A percentile compares a stretch with the other conserved stretches of the same genome.
These are phyloP conservation scores for Drosophila yakuba DNA, from an alignment of 1,140 invertebrate genomes.

Conservation along the genomic window DNA sequence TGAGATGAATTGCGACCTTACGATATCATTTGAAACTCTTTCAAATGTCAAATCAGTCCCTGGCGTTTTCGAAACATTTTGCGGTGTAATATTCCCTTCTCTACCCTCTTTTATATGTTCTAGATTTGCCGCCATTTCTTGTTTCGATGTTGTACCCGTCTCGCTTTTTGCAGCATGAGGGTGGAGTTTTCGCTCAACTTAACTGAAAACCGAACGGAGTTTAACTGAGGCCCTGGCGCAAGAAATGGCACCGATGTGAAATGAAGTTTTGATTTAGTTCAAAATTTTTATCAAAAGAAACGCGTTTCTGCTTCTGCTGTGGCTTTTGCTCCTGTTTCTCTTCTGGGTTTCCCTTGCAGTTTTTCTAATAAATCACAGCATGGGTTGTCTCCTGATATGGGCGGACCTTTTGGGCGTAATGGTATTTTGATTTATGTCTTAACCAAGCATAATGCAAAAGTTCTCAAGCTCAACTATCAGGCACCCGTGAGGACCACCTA, in stretches of 20 bases:
- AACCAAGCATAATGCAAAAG: constrained; percentile 77
- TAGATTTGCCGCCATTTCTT: constrained; percentile 80
- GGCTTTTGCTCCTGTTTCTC: constrained; percentile 48
- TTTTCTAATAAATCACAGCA: constrained; percentile 84
- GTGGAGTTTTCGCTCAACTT: constrained; percentile 63
- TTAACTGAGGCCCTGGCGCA: constrained; percentile 61
- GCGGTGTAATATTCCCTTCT: constrained; percentile 4
- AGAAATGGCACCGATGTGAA: constrained; percentile 85
- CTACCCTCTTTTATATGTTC: constrained; percentile 59
- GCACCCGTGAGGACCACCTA: constrained; percentile 18
- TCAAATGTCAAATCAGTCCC: no score
- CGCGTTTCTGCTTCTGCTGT: constrained; percentile 56
- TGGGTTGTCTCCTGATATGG: constrained; percentile 84
- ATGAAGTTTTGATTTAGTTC: constrained; percentile 85
- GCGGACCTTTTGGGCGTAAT: constrained; percentile 83
- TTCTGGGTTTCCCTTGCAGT: constrained; percentile 52
- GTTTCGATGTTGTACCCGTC: constrained; percentile 76
- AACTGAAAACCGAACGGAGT: constrained; percentile 72
- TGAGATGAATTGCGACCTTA: no score
- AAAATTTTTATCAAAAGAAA: constrained; percentile 85
- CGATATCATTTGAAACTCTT: no score
- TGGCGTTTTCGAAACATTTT: neutral
- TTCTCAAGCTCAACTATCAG: constrained; percentile 56
- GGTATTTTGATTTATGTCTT: constrained; percentile 84
- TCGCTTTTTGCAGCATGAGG: constrained; percentile 65